Base-by-base conservation (phyloP, 2,888 invertebrate species). In the Eledone cirrhosa region DNA sequence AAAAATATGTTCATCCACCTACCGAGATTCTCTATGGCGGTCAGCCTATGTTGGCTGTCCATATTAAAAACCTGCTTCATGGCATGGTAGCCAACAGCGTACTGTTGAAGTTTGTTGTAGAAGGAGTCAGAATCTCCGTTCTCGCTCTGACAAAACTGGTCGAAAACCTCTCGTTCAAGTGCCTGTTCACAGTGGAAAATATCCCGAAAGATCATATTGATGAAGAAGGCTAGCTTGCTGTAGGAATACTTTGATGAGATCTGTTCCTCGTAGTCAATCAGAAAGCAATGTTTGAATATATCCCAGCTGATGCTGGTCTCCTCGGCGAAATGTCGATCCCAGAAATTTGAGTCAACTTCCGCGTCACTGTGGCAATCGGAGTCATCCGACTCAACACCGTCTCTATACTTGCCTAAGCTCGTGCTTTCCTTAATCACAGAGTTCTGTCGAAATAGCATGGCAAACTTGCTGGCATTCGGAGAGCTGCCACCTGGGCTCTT, bases 21-120 rank as follows among this genome's bases (percentile, higher is more conserved):
- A 88, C 88, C 88, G 29, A 88, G 80, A 79, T 86, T 87, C 78
- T 88, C 86, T 63, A 88, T 86, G 48, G 87, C 87, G 22, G 86
- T 84, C 27, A 88, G 81, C 41, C 88, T 48, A 8, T 88, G 83
- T 31, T 85, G 82, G 77, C 86, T 86, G 48, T 87, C 84, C 88
- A 88, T 88, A 80, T 84, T 82, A 74, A 88, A 85, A 47, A 88
- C 87, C 77, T 87, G 85, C 65, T 84, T 81, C 80, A 87, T 86
- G 3, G 90, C 87, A 47, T 87, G 82, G 19, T 87, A 86, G 11
- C 86, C 87, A 16, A 88, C 82, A 5, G 86, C 86, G 33, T 87
- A 86, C 24, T 89, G 87, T 29, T 87, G 82, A 11, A 91, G 82
- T 2, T 85, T 79, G 24, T 84, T 82, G 76, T 82, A 86, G 81